phyloP scores from a whole-genome alignment of 2,888 invertebrate species.

The Subacronicta megacephala region DNA sequence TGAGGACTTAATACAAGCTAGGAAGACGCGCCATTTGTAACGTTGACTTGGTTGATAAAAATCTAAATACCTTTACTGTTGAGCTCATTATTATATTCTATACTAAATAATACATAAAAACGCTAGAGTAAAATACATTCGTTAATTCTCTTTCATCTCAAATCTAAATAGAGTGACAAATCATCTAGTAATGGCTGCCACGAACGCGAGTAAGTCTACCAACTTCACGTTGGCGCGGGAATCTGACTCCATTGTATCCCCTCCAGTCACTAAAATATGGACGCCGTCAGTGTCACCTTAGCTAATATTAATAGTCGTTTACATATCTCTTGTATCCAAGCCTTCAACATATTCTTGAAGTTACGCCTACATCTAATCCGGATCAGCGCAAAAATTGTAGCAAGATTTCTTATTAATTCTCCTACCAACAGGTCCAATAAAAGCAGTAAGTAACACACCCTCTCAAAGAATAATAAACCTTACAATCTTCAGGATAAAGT shows the following conservation, averaged over 20 bases:
- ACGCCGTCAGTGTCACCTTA: constrained; percentile 22
- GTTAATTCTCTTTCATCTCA: constrained; percentile 24
- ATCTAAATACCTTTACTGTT: too few relatives aligned
- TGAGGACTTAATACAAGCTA: too few relatives aligned
- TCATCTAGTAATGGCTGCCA: constrained; percentile 34
- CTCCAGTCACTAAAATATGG: constrained; percentile 40
- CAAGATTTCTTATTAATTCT: constrained; percentile 52
- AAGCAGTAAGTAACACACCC: constrained; percentile 48
- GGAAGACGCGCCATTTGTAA: background rate
- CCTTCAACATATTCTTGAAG: background rate
- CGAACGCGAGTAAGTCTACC: constrained; percentile 21
- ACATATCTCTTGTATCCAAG: background rate
- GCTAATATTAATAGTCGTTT: background rate
- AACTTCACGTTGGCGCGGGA: constrained; percentile 41
- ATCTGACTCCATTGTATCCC: constrained; percentile 35
- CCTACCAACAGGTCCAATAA: constrained; percentile 18
- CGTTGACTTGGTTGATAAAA: too few relatives aligned
- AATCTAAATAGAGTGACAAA: constrained; percentile 34
- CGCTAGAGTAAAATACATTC: background rate
- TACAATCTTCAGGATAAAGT: constrained; percentile 51
- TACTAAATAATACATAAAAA: background rate
- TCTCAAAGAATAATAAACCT: constrained; percentile 47
- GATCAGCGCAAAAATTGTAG: constrained; percentile 41
- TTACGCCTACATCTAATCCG: constrained; percentile 5
- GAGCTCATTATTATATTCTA: too few relatives aligned